A percentile compares a stretch with the other conserved stretches of the same genome.
phyloP scores from a whole-genome alignment of 2,797 vertebrate species.

The Peromyscus eremicus region DNA sequence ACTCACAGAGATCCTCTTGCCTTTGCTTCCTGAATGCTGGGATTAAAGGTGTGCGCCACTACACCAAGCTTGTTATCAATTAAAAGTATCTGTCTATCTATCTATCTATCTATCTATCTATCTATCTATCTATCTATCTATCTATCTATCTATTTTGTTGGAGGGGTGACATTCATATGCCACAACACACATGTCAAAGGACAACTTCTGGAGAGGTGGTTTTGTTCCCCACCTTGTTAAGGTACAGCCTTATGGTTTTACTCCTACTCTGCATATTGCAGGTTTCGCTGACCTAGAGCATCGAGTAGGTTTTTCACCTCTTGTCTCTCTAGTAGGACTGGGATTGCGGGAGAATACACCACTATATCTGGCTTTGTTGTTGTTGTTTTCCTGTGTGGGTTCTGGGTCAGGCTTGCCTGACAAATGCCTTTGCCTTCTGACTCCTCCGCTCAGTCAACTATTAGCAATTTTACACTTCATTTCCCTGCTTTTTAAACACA shows the following conservation, averaged over 20 bases:
- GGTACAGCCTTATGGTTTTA: neutral
- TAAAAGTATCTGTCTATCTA: neutral
- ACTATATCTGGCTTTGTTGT: neutral
- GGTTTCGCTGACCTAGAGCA: neutral
- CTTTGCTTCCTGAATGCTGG: neutral
- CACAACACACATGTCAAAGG: neutral
- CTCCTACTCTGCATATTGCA: neutral
- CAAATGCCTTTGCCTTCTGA: neutral
- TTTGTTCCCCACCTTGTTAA: too few species aligned
- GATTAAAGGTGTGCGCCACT: neutral
- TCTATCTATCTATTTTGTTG: neutral
- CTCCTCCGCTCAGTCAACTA: too few species aligned
- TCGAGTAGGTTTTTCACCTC: neutral
- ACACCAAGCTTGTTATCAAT: neutral
- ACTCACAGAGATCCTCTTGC: neutral
- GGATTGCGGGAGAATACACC: neutral
- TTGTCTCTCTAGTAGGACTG: too few species aligned
- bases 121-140: neutral
- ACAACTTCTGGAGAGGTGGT: too few species aligned
- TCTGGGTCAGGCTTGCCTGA: neutral
- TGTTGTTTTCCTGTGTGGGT: neutral
- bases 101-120: neutral
- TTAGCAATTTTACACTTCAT: neutral
- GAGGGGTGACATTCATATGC: neutral
- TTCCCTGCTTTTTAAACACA: conserved; percentile 40